Percentiles rank a stretch among this genome's conserved stretches.
Evolutionary conservation across 2,113 vertebrate species (phyloP).

Genomic region (Cavia aperea): DNA sequence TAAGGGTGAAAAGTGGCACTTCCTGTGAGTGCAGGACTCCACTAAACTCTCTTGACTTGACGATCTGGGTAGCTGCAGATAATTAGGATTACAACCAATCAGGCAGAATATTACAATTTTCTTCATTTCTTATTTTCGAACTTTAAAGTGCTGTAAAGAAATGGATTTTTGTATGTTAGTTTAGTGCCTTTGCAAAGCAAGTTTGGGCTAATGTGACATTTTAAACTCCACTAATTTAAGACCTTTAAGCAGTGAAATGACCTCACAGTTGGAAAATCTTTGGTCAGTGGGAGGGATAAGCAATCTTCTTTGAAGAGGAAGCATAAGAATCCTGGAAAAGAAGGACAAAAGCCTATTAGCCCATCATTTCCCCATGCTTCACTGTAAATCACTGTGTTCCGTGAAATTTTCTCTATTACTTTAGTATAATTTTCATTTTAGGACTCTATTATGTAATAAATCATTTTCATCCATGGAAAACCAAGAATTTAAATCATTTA

Average conservation of each 20-base stretch:
- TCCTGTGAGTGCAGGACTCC: not conserved
- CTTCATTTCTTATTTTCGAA: not conserved
- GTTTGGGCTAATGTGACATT: not conserved
- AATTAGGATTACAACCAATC: not conserved
- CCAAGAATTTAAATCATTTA: constrained; percentile 28
- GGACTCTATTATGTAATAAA: not conserved
- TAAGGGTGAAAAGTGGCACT: not conserved
- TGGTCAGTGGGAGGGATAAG: not conserved
- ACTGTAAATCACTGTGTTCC: not conserved
- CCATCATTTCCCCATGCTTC: not conserved
- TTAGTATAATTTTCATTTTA: constrained; percentile 26
- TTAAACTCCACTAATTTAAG: not conserved
- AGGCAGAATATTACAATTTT: not conserved
- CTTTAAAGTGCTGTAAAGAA: constrained; percentile 22
- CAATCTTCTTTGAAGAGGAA: not conserved
- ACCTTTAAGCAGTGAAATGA: not conserved
- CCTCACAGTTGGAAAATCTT: not conserved
- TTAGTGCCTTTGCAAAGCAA: constrained; percentile 6
- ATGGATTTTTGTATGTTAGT: constrained; percentile 5
- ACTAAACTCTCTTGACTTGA: not conserved
- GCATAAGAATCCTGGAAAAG: not conserved
- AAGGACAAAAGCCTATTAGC: not conserved
- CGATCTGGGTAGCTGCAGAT: not conserved
- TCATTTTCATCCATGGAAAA: constrained; percentile 35
- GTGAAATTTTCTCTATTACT: not conserved